A percentile compares a stretch with the other conserved stretches of the same genome.
phyloP scores from a whole-genome alignment of 2,797 vertebrate genomes.

The Taeniopygia guttata region DNA sequence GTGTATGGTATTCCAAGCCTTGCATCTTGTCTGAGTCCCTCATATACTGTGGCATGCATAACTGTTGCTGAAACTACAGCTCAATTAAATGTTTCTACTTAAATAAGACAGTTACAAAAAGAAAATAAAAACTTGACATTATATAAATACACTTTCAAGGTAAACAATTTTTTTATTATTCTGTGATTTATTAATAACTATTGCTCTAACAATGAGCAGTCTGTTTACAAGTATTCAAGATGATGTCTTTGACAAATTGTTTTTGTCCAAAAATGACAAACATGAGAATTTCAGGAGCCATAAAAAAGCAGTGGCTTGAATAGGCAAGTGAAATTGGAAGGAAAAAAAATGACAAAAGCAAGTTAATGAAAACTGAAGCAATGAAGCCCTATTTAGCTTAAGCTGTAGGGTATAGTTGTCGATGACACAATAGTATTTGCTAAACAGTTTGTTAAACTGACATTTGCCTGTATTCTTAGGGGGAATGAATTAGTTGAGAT shows the following conservation, averaged over 20 bases:
- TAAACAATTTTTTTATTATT: conserved; percentile 51
- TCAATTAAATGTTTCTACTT: not conserved
- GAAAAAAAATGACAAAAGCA: conserved; percentile 41
- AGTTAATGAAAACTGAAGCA: conserved; percentile 36
- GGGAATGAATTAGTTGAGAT: conserved; percentile 62
- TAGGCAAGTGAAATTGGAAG: conserved; percentile 41
- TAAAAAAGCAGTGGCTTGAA: conserved; percentile 20
- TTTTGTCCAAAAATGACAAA: conserved; percentile 55
- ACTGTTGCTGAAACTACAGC: not conserved
- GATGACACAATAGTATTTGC: conserved; percentile 65
- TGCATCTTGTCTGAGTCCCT: not conserved
- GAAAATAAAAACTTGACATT: conserved; percentile 15
- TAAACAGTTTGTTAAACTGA: conserved; percentile 70
- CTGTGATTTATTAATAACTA: conserved; percentile 58
- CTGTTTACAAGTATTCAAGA: conserved; percentile 52
- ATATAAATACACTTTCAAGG: conserved; percentile 19
- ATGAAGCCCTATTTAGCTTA: conserved; percentile 46
- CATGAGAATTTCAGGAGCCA: conserved; percentile 15
- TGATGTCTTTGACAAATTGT: conserved; percentile 55
- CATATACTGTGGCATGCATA: not conserved
- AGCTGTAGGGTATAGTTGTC: conserved; percentile 61
- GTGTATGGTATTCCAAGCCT: not conserved
- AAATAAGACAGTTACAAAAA: not conserved
- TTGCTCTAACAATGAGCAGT: conserved; percentile 51
- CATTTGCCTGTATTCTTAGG: conserved; percentile 69